Evolutionary conservation across 2,888 invertebrate genomes (phyloP).

Genomic region (Caenorhabditis sinica): DNA sequence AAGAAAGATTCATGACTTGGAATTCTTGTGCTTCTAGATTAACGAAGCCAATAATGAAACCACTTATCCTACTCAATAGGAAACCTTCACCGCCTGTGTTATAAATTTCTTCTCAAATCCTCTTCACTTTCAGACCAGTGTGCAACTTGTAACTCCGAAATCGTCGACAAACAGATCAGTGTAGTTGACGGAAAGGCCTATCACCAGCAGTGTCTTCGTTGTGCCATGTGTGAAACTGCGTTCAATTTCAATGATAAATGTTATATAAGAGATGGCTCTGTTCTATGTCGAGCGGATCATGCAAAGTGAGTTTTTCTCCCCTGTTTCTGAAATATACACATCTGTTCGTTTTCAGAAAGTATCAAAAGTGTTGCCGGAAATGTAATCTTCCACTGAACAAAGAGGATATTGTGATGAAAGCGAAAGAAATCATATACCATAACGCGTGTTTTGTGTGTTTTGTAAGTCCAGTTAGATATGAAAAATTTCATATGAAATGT

Average conservation of each 20-base stretch:
- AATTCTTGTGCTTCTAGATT: not conserved
- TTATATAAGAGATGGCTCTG: slow-evolving; percentile 50
- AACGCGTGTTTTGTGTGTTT: slow-evolving; percentile 92
- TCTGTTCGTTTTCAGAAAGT: slow-evolving; percentile 87
- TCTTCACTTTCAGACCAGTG: slow-evolving; percentile 35
- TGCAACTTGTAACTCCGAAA: slow-evolving; percentile 11
- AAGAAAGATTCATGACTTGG: not conserved
- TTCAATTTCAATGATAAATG: slow-evolving; percentile 62
- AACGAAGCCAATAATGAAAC: slow-evolving; percentile 53
- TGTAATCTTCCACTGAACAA: slow-evolving; percentile 92
- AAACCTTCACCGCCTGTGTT: not conserved
- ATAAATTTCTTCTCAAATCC: not conserved
- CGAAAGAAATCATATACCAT: slow-evolving; percentile 92
- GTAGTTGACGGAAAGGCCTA: slow-evolving; percentile 48
- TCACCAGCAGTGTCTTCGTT: slow-evolving; percentile 42
- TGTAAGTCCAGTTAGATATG: no score
- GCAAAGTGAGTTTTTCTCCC: slow-evolving; percentile 58
- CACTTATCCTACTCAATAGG: not conserved
- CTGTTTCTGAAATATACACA: not conserved
- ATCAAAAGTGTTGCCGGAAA: slow-evolving; percentile 91
- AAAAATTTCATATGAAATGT: no score
- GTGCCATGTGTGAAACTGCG: slow-evolving; percentile 51
- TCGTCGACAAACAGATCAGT: slow-evolving; percentile 44
- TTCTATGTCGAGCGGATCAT: slow-evolving; percentile 60
- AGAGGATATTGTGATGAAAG: slow-evolving; percentile 94